Evolutionary conservation across 2,888 invertebrate species (phyloP), one percentile per base, ranked within the genome.

Genomic region (Stomorhina lunata): DNA sequence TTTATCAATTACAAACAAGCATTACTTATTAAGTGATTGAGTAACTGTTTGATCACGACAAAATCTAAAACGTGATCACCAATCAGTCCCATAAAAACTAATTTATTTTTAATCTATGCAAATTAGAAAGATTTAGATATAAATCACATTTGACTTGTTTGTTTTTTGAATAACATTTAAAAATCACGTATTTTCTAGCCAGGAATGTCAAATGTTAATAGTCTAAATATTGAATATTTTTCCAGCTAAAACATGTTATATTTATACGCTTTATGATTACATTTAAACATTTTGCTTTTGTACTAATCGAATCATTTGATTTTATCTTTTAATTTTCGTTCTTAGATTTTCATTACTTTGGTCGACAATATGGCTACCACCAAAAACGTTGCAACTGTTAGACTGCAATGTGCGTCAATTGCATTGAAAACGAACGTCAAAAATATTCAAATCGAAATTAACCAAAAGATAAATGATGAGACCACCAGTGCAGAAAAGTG

Each of bases 401-500:
- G 80, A 81, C 84, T 81, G 84, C 84, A 85, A 65, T 73, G 71
- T 84, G 85, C 85, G 86, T 85, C 83, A 86, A 50, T 22, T 15
- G 68, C 81, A 43, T 72, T 34, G n/a, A 25, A 48, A 57, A 37
- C 27, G 25, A 65, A 40, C 68, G 63, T 68, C 57, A 61, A 66
- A 37, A 66, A 32, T 80, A 25, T 59, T 37, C 50, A 71, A 53
- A 75, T 75, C 50, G 25, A 48, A 57, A 10, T 20, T 40, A 45
- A 61, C 32, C 57, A 84, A 81, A 83, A 77, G 55, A 65, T 83
- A 73, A 86, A 88, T 84, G 84, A 89, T 89, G 89, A 86, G 89
- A 86, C 89, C 89, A 73, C 89, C 89, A 69, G 86, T 88, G 86
- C 90, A 88, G 80, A 85, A 88, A 79, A 85, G 86, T 75, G 85